These are phyloP conservation scores for Cygnus olor DNA, from an alignment of 2,797 vertebrate species.

Conservation along the genomic window DNA sequence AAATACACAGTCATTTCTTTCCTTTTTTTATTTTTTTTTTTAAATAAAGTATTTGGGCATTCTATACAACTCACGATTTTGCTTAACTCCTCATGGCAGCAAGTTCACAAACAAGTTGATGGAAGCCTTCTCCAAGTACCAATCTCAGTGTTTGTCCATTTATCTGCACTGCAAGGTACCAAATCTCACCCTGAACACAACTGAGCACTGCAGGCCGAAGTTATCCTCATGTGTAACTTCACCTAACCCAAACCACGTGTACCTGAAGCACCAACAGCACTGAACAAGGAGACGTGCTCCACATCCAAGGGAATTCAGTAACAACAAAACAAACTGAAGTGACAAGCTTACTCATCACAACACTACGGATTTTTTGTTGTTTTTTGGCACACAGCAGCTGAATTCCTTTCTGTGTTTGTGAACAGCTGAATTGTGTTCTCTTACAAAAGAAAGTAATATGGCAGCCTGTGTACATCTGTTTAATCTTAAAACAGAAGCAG, in stretches of 20 bases:
- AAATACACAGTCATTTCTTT: neutral
- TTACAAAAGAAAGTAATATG: slow-evolving; percentile 70
- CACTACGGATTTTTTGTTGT: neutral
- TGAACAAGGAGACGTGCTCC: slow-evolving; percentile 7
- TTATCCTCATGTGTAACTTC: rapidly evolving
- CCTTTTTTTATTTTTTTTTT: neutral
- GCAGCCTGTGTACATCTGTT: slow-evolving; percentile 69
- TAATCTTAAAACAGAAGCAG: slow-evolving; percentile 75
- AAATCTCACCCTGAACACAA: neutral
- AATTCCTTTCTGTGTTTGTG: slow-evolving; percentile 53
- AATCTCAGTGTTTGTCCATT: neutral
- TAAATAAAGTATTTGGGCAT: neutral
- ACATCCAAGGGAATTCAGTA: slow-evolving; percentile 14
- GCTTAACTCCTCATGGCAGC: neutral
- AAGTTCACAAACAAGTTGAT: neutral
- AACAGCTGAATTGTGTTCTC: slow-evolving; percentile 60
- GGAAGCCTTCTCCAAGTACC: neutral
- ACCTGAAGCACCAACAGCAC: neutral
- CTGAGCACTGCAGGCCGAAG: neutral
- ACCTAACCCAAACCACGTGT: neutral
- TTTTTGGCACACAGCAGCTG: neutral
- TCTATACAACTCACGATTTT: neutral
- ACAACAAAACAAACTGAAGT: slow-evolving; percentile 39
- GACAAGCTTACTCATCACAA: neutral
- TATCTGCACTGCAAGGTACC: neutral